Evolutionary conservation across 2,113 vertebrate species (phyloP), one percentile per base, ranked within the genome.

Genomic region (Phyllostomus discolor): DNA sequence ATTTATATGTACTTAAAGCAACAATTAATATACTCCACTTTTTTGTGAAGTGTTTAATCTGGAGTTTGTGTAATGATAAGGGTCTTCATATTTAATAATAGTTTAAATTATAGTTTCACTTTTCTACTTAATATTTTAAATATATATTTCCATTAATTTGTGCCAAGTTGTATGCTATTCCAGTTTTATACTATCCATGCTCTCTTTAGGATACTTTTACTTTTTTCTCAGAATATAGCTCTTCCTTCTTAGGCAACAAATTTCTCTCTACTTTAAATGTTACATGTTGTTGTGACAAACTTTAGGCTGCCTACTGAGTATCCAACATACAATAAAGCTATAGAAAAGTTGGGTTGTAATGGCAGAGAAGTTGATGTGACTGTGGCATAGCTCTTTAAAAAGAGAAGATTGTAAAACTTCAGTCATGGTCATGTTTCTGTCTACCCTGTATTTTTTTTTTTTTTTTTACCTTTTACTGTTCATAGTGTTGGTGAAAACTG

Each of bases 391-490:
- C 14, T 93, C 54, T 89, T 92, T 59, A 43, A 66, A 92, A 89
- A 85, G 50, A 89, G 83, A 81, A 52, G 75, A 17, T 64, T 46
- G 66, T 66, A 92, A 69, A 57, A 82, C 20, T 76, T 85, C 82
- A 59, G 69, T 69, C 50, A 10, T 50, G 22, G 20, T 89, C 50
- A 43, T 91, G 6, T 96, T 91, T 89, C 5, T 94, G 22, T 76
- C 17, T n/a, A 75, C 10, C 5, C 4, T 84, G 10, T 57, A n/a
- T 62, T n/a, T 78, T 48, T 20, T 82, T 82, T 82, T 82, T 94
- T 92, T 88, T 43, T 88, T 82, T 97, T 84, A 54, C 66, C 22
- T 91, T 90, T 82, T 54, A 38, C n/a, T 85, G 22, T 76, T 91
- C 31, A 9, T 76, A 54, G 33, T 80, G 46, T 83, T 90, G 66